These are phyloP conservation scores for Synergus umbraculus DNA, from an alignment of 2,888 invertebrate species.

Conservation along the genomic window DNA sequence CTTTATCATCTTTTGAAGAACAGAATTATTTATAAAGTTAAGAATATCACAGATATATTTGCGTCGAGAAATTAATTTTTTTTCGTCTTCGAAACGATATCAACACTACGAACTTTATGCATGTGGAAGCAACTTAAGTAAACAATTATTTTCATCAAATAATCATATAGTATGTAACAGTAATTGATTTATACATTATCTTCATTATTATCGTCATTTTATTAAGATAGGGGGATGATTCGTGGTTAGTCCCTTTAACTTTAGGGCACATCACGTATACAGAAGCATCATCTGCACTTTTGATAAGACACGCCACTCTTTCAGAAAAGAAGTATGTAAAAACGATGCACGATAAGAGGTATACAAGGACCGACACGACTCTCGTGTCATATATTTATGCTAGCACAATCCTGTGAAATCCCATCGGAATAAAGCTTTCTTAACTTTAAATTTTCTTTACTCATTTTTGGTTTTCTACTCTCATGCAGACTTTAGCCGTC, in stretches of 20 bases:
- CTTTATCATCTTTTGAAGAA: neutral
- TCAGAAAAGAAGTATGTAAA: too few species aligned
- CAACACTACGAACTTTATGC: conserved; percentile 21
- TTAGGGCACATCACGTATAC: neutral
- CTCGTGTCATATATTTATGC: too few species aligned
- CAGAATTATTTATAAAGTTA: neutral
- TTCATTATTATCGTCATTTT: conserved; percentile 30
- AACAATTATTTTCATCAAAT: conserved; percentile 22
- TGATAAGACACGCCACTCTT: too few species aligned
- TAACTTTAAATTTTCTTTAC: too few species aligned
- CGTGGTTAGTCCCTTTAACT: neutral
- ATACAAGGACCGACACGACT: too few species aligned
- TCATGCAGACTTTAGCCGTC: too few species aligned
- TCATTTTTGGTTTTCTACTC: too few species aligned
- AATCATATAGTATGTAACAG: neutral
- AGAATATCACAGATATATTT: conserved; percentile 4
- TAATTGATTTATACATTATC: neutral
- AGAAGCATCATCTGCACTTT: too few species aligned
- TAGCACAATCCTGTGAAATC: too few species aligned
- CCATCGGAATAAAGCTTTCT: too few species aligned
- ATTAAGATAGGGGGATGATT: neutral
- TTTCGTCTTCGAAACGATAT: conserved; percentile 17
- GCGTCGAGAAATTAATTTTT: neutral
- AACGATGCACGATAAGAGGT: too few species aligned
- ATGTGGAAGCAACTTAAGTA: conserved; percentile 19